Evolutionary conservation across 2,113 vertebrate genomes (phyloP), one percentile per base, ranked within the genome.

Genomic region (Tenrec ecaudatus): DNA sequence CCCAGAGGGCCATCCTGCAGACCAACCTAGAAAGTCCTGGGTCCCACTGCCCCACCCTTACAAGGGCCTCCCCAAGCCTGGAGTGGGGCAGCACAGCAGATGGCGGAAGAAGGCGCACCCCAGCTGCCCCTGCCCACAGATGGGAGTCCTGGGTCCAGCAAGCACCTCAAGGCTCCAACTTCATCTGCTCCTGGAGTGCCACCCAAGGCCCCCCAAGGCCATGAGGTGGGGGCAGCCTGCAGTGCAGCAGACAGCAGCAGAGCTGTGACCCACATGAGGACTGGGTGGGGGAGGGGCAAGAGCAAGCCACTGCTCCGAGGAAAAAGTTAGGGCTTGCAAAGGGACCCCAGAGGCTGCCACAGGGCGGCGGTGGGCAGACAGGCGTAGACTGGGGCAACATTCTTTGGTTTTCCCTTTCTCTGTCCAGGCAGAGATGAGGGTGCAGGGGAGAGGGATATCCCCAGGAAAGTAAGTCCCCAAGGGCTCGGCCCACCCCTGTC

Each of bases 171-270:
- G 68, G 71, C 71, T 36, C 71, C n/a, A 19, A 36, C 69, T 19
- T 4, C 69, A 8, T 15, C 78, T 38, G n/a, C 29, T 53, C 75
- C 19, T 0, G 31, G 36, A 31, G 1, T 0, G 12, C 68, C 27
- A 57, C 81, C 58, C 6, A 73, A n/a, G 89, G 12, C 23, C 90
- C 5, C 47, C 83, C 22, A 22, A 23, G 88, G 11, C 87, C 57
- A 69, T 5, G 0, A 15, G 1, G 47, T 0, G 0, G 0, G 9
- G 53, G 29, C 62, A n/a, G 12, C 25, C 5, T 3, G 14, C 19
- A 31, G 57, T n/a, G 7, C 69, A 71, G 69, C n/a, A 33, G 69
- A 33, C 69, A 17, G 33, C 47, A 33, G 17, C 15, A 71, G 31
- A 71, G 69, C 19, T 73, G 71, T 36, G 33, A 73, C 71, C 69